Evolutionary conservation across 2,113 vertebrate genomes (phyloP), one percentile per base, ranked within the genome.

Genomic region (Taxidea taxus): DNA sequence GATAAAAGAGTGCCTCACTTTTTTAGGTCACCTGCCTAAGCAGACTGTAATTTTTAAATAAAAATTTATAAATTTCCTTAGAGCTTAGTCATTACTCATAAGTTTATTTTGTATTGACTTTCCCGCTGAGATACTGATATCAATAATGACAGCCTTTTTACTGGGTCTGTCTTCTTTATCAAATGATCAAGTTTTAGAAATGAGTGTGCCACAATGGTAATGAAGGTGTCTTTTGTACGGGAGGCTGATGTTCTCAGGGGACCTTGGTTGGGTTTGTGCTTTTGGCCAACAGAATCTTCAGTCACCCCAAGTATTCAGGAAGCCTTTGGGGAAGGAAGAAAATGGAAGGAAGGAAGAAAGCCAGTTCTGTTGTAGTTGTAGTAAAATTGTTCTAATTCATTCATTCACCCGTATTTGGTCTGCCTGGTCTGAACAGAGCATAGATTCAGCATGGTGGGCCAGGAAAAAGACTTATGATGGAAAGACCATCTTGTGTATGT

Each of bases 141-240:
- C 56, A 34, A 9, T 20, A 58, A 44, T 66, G 1, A n/a, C 0
- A 9, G 56, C 12, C 27, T 81, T 92, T 68, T 56, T 39, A 47
- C 47, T 29, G 47, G 10, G 3, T 90, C 14, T 51, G 5, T 37
- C 44, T 39, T 85, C 49, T 70, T 77, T 54, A 31, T 37, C 37
- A 54, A 37, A 49, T 34, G 27, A 21, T 44, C 37, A n/a, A 18
- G 3, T 11, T 56, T 66, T 6, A 60, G 66, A 56, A 80, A 49
- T 2, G 68, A n/a, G 29, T 20, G 47, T 47, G n/a, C 11, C 20
- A 2, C 4, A 0, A 3, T 13, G 25, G 27, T 8, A 47, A 27
- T 5, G 60, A 56, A 80, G 27, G n/a, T 10, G 4, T n/a, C 31
- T 83, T 27, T 44, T 29, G 16, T 9, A 12, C 5, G 34, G 77